Base-by-base conservation (phyloP, 1,140 invertebrate species). In the Bombus terrestris region DNA sequence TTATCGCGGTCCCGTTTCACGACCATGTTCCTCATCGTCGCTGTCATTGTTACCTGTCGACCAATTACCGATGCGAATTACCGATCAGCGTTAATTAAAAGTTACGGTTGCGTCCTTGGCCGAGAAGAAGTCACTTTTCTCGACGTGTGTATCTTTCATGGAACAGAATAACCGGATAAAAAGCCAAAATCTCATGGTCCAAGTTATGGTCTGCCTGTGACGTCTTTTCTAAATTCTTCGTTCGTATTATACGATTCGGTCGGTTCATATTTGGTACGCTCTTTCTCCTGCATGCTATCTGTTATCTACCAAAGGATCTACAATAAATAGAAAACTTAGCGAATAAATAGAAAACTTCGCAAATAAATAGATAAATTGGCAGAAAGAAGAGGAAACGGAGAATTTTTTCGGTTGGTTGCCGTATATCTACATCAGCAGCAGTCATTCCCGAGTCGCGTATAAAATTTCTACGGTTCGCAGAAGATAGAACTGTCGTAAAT, bases 51-150 rank as follows among this genome's bases (percentile, higher is more conserved):
- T 66, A 59, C 35, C 82, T 72, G 57, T 78, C 81, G 43, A 59
- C 76, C 86, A 91, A 91, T 88, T 91, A 91, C 86, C 86, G 79
- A 62, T 68, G 83, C 83, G 86, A 91, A 91, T 91, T 91, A 86
- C 71, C 75, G 68, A 88, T 88, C 85, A 80, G 43, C 62, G 84
- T 90, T 91, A 91, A 91, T 91, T 89, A 89, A 91, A 89, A 88
- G 86, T 47, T 85, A 39, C 80, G 85, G 35, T 62, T 84, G 73
- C 59, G n/a, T 74, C 41, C 18, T 73, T 71, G 59, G 12, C 32
- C 32, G 43, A 62, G 47, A 28, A 18, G 22, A 32, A 18, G 37
- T 37, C 18, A 66, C 18, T 57, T 39, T 59, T 88, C n/a, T 37
- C 41, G 57, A 35, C n/a, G 37, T 12, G 6, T 3, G 2, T 35